phyloP scores from a whole-genome alignment of 1,140 invertebrate species.

The Whitmania pigra region DNA sequence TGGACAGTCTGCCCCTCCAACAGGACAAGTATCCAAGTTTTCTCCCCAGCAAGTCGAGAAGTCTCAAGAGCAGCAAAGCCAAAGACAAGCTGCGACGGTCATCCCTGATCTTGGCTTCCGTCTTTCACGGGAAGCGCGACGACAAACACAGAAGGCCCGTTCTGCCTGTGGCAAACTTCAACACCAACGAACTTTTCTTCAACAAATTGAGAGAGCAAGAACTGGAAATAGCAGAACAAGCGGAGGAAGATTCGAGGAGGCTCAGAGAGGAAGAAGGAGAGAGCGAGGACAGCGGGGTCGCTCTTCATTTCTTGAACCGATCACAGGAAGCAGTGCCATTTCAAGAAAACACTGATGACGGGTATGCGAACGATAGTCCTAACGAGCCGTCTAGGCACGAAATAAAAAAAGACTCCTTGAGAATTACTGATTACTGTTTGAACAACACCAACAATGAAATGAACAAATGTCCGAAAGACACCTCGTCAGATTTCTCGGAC shows the following conservation, averaged over 20 bases:
- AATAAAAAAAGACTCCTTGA: too few relatives aligned
- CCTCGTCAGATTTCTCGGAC: too few relatives aligned
- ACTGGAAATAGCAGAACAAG: not conserved
- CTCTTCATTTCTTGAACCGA: not conserved
- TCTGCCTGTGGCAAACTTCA: not conserved
- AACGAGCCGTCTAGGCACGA: too few relatives aligned
- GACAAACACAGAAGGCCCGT: not conserved
- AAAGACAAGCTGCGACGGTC: not conserved
- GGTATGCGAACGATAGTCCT: too few relatives aligned
- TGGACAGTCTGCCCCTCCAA: not conserved
- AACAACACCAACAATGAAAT: too few relatives aligned
- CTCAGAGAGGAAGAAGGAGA: not conserved
- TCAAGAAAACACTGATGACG: too few relatives aligned
- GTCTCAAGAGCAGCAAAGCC: not conserved
- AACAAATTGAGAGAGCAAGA: slow-evolving; percentile 6
- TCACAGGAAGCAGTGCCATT: too few relatives aligned
- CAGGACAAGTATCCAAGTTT: not conserved
- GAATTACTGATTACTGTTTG: too few relatives aligned
- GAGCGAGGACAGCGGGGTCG: slow-evolving; percentile 5
- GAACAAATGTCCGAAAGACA: too few relatives aligned
- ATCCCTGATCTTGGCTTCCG: not conserved
- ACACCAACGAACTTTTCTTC: slow-evolving; percentile 3
- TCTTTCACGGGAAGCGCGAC: not conserved
- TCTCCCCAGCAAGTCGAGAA: not conserved
- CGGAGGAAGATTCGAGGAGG: not conserved